A percentile compares a stretch with the other conserved stretches of the same genome.
Conservation (phyloP, 2,797 vertebrate genomes). For the Acomys russatus region DNA sequence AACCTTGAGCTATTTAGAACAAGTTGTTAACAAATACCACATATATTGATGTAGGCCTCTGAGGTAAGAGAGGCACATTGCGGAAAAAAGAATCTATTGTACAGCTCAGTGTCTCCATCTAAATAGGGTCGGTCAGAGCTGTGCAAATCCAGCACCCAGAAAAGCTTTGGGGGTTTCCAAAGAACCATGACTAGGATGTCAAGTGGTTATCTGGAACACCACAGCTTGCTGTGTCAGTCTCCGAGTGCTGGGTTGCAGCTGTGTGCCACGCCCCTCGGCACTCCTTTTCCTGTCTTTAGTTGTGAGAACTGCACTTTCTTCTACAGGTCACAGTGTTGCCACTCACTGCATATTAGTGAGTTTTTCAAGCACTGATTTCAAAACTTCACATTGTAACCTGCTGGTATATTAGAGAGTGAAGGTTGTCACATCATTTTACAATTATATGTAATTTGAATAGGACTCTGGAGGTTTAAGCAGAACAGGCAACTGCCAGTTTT, state of each 20-base stretch:
- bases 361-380: background rate
- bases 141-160: background rate
- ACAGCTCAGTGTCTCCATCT: background rate
- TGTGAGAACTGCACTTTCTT: background rate
- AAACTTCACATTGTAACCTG: background rate
- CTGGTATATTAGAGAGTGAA: background rate
- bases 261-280: background rate
- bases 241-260: background rate
- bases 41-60: background rate
- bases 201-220: background rate
- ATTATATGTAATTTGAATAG: background rate
- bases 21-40: background rate
- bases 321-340: background rate
- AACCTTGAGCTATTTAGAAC: conserved; percentile 28
- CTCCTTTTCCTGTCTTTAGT: background rate
- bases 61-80: background rate
- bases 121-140: background rate
- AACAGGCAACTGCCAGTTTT: background rate
- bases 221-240: background rate
- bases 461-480: background rate
- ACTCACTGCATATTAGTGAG: background rate
- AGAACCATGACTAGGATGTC: background rate
- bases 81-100: background rate
- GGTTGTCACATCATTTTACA: background rate
- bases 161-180: background rate